These are phyloP conservation scores for Naso thynnoides DNA, from an alignment of 2,797 vertebrate species.

Conservation along the genomic window DNA sequence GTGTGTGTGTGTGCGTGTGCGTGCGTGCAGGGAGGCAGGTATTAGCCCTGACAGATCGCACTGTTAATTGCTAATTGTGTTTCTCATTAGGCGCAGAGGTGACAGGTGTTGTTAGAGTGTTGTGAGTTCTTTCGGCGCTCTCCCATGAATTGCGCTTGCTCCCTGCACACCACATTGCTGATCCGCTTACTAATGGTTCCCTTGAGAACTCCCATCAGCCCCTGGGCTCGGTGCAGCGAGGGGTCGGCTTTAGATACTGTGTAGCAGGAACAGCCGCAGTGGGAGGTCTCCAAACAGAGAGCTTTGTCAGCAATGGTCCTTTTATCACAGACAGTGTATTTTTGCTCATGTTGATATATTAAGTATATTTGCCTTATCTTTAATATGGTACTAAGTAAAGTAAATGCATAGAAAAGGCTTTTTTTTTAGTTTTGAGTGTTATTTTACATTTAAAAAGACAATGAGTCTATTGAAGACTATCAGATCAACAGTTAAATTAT, in stretches of 20 bases:
- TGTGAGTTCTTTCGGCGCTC: constrained; percentile 82
- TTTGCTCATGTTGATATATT: not conserved
- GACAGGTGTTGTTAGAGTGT: constrained; percentile 91
- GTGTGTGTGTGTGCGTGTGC: constrained; percentile 51
- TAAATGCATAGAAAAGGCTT: not conserved
- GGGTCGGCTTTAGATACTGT: constrained; percentile 87
- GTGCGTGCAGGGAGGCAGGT: constrained; percentile 75
- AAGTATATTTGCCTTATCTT: constrained; percentile 6
- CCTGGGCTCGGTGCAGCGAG: constrained; percentile 79
- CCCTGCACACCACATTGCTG: constrained; percentile 75
- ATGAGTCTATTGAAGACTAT: not conserved
- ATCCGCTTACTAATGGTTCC: constrained; percentile 86
- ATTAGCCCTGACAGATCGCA: constrained; percentile 89
- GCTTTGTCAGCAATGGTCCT: constrained; percentile 50
- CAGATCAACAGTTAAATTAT: not conserved
- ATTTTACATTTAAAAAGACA: not conserved
- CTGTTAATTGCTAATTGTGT: constrained; percentile 91
- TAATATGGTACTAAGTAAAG: not conserved
- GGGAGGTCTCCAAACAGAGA: constrained; percentile 69
- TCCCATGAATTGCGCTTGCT: constrained; percentile 81
- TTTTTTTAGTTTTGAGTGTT: constrained; percentile 4
- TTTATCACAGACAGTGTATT: constrained; percentile 17
- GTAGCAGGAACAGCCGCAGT: constrained; percentile 79
- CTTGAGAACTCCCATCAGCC: constrained; percentile 86
- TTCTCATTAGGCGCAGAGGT: constrained; percentile 89